Conservation (phyloP, 2,113 vertebrate species). For the Nerophis ophidion region DNA sequence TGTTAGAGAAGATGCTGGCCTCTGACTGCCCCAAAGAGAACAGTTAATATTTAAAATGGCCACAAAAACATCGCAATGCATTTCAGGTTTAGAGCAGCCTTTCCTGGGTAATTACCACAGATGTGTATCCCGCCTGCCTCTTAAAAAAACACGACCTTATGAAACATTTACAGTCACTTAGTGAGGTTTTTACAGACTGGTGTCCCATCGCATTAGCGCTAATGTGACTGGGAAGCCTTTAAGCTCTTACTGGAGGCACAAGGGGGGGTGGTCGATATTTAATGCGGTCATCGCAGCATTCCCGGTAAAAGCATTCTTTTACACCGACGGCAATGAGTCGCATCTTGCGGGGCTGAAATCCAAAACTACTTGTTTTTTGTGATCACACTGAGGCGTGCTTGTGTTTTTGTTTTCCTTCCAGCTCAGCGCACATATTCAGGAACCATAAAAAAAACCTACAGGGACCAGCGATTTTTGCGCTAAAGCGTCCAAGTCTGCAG, state of each 20-base stretch:
- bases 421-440: background rate
- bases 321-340: constrained; percentile 38
- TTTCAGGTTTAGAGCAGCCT: background rate
- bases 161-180: constrained; percentile 25
- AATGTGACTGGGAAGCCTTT: constrained; percentile 17
- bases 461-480: constrained; percentile 43
- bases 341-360: background rate
- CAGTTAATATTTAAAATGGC: background rate
- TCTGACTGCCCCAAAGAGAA: background rate
- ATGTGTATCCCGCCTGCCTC: background rate
- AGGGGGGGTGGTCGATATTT: constrained; percentile 16
- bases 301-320: constrained; percentile 21
- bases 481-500: constrained; percentile 56
- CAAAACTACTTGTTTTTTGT: background rate
- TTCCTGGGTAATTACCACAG: constrained; percentile 5
- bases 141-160: constrained; percentile 10
- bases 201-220: constrained; percentile 29
- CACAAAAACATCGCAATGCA: background rate
- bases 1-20: background rate
- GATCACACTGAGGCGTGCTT: constrained; percentile 2
- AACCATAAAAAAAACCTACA: background rate
- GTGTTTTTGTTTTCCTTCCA: constrained; percentile 1
- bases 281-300: constrained; percentile 40
- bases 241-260: constrained; percentile 26
- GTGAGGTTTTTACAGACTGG: constrained; percentile 13